Evolutionary conservation across 2,888 invertebrate genomes (phyloP), one percentile per base, ranked within the genome.

Genomic region (Drosophila paracracens): DNA sequence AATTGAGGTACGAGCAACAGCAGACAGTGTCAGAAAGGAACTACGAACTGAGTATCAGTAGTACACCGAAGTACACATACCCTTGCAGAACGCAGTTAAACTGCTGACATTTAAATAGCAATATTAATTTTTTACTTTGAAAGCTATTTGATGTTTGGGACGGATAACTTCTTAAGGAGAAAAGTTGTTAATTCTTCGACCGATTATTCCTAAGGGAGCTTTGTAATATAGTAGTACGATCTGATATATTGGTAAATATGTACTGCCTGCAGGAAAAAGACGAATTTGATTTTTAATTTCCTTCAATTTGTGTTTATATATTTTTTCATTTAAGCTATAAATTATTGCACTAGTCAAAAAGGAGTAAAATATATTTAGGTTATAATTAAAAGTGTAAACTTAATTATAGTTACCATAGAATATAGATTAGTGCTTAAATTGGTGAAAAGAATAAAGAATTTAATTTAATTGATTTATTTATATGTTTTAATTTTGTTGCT

Each of bases 1-100:
- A 88, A 85, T 88, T 88, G 77, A 83, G 88, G 88, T 85, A 50
- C 51, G 36, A 36, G 38, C 25, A 51, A 57, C 36, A 56, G 25
- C 40, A 46, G 59, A 53, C 51, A 67, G 43, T 36, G 25, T 13
- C 31, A 50, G 40, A 58, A 56, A 29, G 51, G 36, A 36, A 54
- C 6, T 31, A 25, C 25, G 46, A 46, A 25, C 2, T 25, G 25
- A 4, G 8, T 25, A 13, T 16, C 25, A 16, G 25, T 4, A 8
- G 16, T 16, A 46, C 25, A 46, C 25, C 46, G 46, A 25, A 46
- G 16, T 16, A 4, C 5, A 43, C 11, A 25, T 46, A 46, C 46
- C 25, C 46, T 46, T 16, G 8, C 2, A 4, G 21, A 46, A 13
- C 2, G 21, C 21, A 21, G 4, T 7, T 1, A 46, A 46, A 25